These are phyloP conservation scores for Caenorhabditis doughertyi DNA, from an alignment of 2,888 invertebrate genomes.

Conservation along the genomic window DNA sequence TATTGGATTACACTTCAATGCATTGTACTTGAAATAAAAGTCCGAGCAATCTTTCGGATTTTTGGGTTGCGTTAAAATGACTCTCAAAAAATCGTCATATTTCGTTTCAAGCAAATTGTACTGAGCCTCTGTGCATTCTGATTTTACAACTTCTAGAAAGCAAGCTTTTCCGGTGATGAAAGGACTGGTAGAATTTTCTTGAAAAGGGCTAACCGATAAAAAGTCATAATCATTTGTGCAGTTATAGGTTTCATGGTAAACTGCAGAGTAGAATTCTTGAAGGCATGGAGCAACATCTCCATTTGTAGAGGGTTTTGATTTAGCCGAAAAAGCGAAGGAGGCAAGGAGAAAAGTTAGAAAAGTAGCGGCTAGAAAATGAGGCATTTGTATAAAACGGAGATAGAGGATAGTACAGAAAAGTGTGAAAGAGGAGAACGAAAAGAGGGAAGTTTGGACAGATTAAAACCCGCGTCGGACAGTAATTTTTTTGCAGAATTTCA, in stretches of 20 bases:
- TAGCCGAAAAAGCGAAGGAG: too few species aligned
- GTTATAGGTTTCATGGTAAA: background rate
- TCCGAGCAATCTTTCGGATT: background rate
- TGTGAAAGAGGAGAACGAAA: too few species aligned
- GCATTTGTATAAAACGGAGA: too few species aligned
- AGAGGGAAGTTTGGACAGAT: too few species aligned
- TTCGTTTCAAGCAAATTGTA: constrained; percentile 12
- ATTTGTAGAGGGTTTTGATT: too few species aligned
- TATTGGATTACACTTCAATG: background rate
- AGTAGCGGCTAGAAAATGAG: too few species aligned
- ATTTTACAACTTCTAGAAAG: constrained; percentile 4
- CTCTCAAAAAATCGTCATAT: constrained; percentile 9
- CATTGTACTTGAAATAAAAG: constrained; percentile 4
- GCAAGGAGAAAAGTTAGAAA: too few species aligned
- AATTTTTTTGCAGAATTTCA: too few species aligned
- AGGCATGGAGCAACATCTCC: constrained; percentile 16
- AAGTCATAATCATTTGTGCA: constrained; percentile 4
- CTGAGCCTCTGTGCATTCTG: background rate
- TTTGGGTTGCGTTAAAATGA: background rate
- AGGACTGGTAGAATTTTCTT: background rate
- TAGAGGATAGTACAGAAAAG: too few species aligned
- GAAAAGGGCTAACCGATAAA: constrained; percentile 10
- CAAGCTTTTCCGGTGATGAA: constrained; percentile 18
- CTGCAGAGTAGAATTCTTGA: background rate
- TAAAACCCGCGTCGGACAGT: too few species aligned